Conservation (phyloP, 64 coral and sea anemone genomes). For the Montipora efflorescens region DNA sequence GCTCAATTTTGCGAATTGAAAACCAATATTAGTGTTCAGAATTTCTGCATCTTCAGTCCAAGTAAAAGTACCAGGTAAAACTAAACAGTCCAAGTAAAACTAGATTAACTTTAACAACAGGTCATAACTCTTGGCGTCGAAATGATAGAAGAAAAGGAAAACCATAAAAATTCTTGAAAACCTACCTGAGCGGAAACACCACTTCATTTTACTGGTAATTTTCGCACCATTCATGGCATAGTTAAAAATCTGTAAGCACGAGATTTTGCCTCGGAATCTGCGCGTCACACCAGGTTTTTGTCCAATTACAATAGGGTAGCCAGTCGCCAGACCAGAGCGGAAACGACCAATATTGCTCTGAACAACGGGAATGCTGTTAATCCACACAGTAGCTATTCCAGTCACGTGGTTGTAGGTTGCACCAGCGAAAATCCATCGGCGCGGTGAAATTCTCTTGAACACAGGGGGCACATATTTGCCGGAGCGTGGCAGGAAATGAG, state of each 20-base stretch:
- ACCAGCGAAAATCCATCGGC: slow-evolving; percentile 76
- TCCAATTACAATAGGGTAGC: slow-evolving; percentile 51
- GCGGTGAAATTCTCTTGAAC: slow-evolving; percentile 24
- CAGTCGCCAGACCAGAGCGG: slow-evolving; percentile 57
- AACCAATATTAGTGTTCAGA: too few relatives aligned
- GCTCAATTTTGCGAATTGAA: too few relatives aligned
- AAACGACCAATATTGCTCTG: slow-evolving; percentile 52
- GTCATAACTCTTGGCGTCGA: too few relatives aligned
- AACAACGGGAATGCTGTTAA: slow-evolving; percentile 12
- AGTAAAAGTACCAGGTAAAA: too few relatives aligned
- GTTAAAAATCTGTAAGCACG: slow-evolving; percentile 80
- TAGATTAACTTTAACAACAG: too few relatives aligned
- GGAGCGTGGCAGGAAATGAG: neutral
- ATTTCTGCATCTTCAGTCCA: too few relatives aligned
- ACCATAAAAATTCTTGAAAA: neutral
- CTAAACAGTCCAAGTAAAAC: too few relatives aligned
- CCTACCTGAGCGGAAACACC: slow-evolving; percentile 49
- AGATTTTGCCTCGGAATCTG: slow-evolving; percentile 65
- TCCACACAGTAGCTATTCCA: slow-evolving; percentile 60
- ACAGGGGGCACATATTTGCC: neutral
- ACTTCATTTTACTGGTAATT: slow-evolving; percentile 47
- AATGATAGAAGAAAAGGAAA: neutral
- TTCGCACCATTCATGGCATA: slow-evolving; percentile 51
- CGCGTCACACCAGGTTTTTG: slow-evolving; percentile 38
- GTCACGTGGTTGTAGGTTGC: slow-evolving; percentile 60